A percentile compares a stretch with the other conserved stretches of the same genome.
Conservation (phyloP, 2,888 invertebrate species). For the Crematogaster levior region DNA sequence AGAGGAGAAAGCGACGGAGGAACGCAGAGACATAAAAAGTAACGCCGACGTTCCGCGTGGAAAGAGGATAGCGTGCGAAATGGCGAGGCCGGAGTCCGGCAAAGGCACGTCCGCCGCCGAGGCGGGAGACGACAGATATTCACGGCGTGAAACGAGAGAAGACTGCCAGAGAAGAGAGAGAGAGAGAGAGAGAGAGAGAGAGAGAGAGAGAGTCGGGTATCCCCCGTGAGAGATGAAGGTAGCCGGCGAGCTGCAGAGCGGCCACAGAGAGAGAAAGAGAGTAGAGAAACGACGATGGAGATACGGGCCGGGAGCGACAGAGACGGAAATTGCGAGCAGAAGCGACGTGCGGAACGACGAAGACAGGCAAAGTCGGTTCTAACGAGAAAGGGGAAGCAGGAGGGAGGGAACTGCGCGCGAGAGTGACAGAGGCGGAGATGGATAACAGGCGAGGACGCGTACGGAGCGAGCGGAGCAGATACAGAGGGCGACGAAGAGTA, state of each 20-base stretch:
- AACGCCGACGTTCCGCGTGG: constrained; percentile 30
- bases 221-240: constrained; percentile 5
- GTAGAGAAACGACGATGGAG: constrained; percentile 64
- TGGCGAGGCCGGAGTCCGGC: constrained; percentile 44
- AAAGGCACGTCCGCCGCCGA: constrained; percentile 47
- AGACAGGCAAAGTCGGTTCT: constrained; percentile 44
- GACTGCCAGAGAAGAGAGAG: constrained; percentile 60
- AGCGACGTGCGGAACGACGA: constrained; percentile 54
- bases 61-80: constrained; percentile 47
- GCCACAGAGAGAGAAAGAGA: constrained; percentile 63
- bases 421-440: constrained; percentile 26
- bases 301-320: constrained; percentile 50
- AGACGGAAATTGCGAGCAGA: constrained; percentile 56
- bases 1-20: constrained; percentile 51
- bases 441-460: constrained; percentile 37
- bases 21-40: constrained; percentile 25
- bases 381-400: constrained; percentile 4
- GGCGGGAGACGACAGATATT: constrained; percentile 59
- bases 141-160: constrained; percentile 51
- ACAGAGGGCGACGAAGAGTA: constrained; percentile 29
- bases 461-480: constrained; percentile 56
- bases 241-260: not conserved
- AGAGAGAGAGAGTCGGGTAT: constrained; percentile 25
- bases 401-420: not conserved
- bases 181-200: constrained; percentile 54